Evolutionary conservation across 2,888 invertebrate genomes (phyloP).

Genomic region (Apamea anceps): DNA sequence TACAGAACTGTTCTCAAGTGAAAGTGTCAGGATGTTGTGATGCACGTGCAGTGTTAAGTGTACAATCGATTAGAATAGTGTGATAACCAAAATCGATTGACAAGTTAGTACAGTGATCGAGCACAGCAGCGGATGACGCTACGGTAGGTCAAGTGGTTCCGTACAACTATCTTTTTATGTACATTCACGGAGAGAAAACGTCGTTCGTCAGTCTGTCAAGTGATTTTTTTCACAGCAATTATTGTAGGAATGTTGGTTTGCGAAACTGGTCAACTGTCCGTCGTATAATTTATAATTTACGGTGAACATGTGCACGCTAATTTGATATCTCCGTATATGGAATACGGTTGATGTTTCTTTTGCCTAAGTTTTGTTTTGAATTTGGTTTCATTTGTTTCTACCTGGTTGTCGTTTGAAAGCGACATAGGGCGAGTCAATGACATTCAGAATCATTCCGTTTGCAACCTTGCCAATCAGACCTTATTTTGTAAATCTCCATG

Average conservation of each 20-base stretch:
- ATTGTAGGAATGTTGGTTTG: slow-evolving; percentile 62
- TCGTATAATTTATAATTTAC: slow-evolving; percentile 48
- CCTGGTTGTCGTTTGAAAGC: slow-evolving; percentile 14
- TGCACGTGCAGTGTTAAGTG: slow-evolving; percentile 71
- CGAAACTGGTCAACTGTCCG: slow-evolving; percentile 53
- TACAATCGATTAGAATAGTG: slow-evolving; percentile 61
- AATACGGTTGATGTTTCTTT: slow-evolving; percentile 39
- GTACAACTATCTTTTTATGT: slow-evolving; percentile 69
- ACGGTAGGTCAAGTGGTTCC: slow-evolving; percentile 71
- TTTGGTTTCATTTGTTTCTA: slow-evolving; percentile 32
- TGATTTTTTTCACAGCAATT: slow-evolving; percentile 60
- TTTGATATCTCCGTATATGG: slow-evolving; percentile 47
- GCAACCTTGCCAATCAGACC: not conserved
- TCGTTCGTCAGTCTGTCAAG: slow-evolving; percentile 64
- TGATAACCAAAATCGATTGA: slow-evolving; percentile 51
- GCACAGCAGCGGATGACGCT: slow-evolving; percentile 59
- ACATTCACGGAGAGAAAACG: slow-evolving; percentile 69
- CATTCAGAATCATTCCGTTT: not conserved
- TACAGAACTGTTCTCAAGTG: slow-evolving; percentile 83
- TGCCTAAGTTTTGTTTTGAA: slow-evolving; percentile 39
- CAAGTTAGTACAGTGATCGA: slow-evolving; percentile 60
- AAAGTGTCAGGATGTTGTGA: slow-evolving; percentile 81
- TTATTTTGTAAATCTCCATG: not conserved
- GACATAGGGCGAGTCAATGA: not conserved
- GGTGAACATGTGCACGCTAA: slow-evolving; percentile 44